Conservation (phyloP, 2,888 invertebrate species). For the Bellardia bayeri region DNA sequence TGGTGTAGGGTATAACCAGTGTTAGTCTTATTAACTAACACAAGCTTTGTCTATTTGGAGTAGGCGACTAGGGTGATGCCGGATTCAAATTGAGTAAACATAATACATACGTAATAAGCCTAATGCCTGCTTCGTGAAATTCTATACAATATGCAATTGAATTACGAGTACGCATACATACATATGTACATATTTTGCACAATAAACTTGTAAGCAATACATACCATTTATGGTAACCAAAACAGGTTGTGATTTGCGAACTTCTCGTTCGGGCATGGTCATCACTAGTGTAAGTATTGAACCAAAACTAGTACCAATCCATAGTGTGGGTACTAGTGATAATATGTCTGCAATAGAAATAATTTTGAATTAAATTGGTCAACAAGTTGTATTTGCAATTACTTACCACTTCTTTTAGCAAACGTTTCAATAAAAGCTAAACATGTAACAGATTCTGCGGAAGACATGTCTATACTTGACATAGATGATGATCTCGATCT, state of each 20-base stretch:
- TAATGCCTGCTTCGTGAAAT: too few relatives aligned
- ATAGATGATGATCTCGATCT: slow-evolving; percentile 98
- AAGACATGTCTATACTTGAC: slow-evolving; percentile 98
- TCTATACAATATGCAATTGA: too few relatives aligned
- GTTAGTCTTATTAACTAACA: too few relatives aligned
- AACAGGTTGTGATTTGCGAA: slow-evolving; percentile 93
- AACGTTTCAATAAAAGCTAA: slow-evolving; percentile 98
- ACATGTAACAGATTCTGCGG: slow-evolving; percentile 97
- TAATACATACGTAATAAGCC: too few relatives aligned
- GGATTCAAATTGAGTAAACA: too few relatives aligned
- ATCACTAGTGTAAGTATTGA: slow-evolving; percentile 97
- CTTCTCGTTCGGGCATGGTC: slow-evolving; percentile 91
- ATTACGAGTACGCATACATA: too few relatives aligned
- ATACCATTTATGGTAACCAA: slow-evolving; percentile 94
- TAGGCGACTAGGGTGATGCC: too few relatives aligned
- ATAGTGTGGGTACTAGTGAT: slow-evolving; percentile 93
- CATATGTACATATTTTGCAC: too few relatives aligned
- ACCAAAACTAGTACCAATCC: slow-evolving; percentile 99
- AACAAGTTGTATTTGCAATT: neutral
- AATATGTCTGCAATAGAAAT: slow-evolving; percentile 88
- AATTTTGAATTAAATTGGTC: too few relatives aligned
- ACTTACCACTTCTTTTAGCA: slow-evolving; percentile 94
- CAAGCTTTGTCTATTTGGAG: too few relatives aligned
- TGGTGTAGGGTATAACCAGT: too few relatives aligned
- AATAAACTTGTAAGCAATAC: slow-evolving; percentile 75